Evolutionary conservation across 2,888 invertebrate species (phyloP), one percentile per base, ranked within the genome.

Genomic region (Panzeria rudis): DNA sequence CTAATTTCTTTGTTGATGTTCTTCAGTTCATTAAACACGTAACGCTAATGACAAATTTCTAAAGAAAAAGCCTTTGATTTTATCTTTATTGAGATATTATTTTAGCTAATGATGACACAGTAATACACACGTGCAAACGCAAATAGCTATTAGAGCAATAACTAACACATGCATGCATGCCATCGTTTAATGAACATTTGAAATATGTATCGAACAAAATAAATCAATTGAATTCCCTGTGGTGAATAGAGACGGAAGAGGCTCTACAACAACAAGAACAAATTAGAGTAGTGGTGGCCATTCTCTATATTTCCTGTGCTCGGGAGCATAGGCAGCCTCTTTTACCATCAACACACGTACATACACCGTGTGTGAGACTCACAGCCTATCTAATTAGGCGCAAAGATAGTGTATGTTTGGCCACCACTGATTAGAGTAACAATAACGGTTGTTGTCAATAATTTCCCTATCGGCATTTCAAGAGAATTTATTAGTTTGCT

Each of bases 11-110:
- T 54, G 29, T 29, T 29, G 25, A 13, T 0, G 7, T 59, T 29
- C n/a, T 59, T 47, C n/a, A 59, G 47, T 47, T 61, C 59, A 73
- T 73, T 73, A 61, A 61, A 61, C 35, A 32, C 44, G 6, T 44
- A 9, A 17, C 44, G 32, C 44, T 73, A 73, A 73, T 61, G 44
- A 73, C 25, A 20, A 44, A 29, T 56, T 44, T 23, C 15, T 38
- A n/a, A 41, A 7, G 3, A 62, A 23, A 17, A 11, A 13, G 23
- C 3, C 2, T 25, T 23, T 52, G 9, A 5, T 29, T 29, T 29
- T 75, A 11, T 17, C 23, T 8, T 44, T 47, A 61, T 71, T 20
- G 41, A 20, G 54, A n/a, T 15, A 47, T 47, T 7, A 29, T 71
- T 56, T 41, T 15, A 59, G 32, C 29, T 56, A 61, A 73, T 61